These are phyloP conservation scores for Tineola bisselliella DNA, from an alignment of 2,888 invertebrate species.

Conservation along the genomic window DNA sequence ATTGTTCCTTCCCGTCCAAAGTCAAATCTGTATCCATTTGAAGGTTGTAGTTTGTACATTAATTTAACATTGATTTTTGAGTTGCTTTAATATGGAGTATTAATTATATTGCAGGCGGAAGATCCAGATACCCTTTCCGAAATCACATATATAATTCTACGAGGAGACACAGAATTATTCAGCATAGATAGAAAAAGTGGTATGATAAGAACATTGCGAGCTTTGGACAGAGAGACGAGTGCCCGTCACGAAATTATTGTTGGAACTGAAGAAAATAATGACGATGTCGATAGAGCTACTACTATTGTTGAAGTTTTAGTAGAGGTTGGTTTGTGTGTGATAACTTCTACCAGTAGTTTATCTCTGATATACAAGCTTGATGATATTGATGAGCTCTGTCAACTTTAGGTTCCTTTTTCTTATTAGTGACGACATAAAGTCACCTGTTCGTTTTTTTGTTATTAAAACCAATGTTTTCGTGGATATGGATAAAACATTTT, in stretches of 20 bases:
- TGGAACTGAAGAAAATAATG: slow-evolving; percentile 85
- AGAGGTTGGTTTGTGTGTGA: slow-evolving; percentile 61
- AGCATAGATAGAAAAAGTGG: slow-evolving; percentile 84
- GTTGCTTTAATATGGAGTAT: not conserved
- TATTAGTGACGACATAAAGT: too few relatives aligned
- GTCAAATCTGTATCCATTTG: too few relatives aligned
- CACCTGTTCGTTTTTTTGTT: too few relatives aligned
- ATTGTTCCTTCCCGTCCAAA: too few relatives aligned
- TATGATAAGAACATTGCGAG: slow-evolving; percentile 76
- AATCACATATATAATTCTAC: slow-evolving; percentile 84
- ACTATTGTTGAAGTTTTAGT: slow-evolving; percentile 79
- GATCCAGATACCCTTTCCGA: slow-evolving; percentile 84
- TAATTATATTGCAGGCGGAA: slow-evolving; percentile 68
- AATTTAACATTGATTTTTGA: slow-evolving; percentile 18
- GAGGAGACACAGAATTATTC: slow-evolving; percentile 84
- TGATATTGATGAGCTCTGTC: too few relatives aligned
- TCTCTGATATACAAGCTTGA: too few relatives aligned
- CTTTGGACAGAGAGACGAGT: slow-evolving; percentile 82
- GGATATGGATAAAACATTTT: too few relatives aligned
- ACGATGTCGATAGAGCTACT: slow-evolving; percentile 73
- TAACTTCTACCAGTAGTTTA: too few relatives aligned
- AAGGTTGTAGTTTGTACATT: too few relatives aligned
- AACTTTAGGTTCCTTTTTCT: too few relatives aligned
- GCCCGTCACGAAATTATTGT: slow-evolving; percentile 78
- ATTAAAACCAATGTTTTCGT: too few relatives aligned